A percentile compares a stretch with the other conserved stretches of the same genome.
Evolutionary conservation across 2,113 vertebrate genomes (phyloP).

Genomic region (Nannospalax galili): DNA sequence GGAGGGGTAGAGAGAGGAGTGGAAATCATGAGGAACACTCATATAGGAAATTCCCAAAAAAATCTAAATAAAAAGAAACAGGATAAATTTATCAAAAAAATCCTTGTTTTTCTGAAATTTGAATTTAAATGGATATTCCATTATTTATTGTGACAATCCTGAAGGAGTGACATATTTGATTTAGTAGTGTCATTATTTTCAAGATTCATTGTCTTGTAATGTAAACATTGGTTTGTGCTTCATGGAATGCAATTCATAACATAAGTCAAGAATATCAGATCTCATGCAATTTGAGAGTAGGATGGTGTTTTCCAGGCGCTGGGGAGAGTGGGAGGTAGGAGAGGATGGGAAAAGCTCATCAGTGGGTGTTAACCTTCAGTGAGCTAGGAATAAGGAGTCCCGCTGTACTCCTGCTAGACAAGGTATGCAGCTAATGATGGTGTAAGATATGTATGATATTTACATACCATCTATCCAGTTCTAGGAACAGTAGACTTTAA

Average conservation of each 20-base stretch:
- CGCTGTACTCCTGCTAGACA: not conserved
- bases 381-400: not conserved
- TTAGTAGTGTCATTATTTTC: not conserved
- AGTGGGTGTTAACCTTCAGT: not conserved
- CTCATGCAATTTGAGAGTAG: not conserved
- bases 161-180: not conserved
- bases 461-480: no score
- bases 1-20: no score
- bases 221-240: not conserved
- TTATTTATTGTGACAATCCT: not conserved
- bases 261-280: not conserved
- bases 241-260: not conserved
- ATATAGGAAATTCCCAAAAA: no score
- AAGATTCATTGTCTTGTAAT: not conserved
- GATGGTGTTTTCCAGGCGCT: not conserved
- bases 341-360: not conserved
- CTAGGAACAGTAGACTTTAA: no score
- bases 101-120: constrained; percentile 3
- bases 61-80: not conserved
- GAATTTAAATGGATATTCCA: not conserved
- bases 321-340: not conserved
- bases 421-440: not conserved
- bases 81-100: not conserved
- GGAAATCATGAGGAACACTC: no score
- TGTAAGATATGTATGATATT: no score